Conservation (phyloP, 2,113 vertebrate genomes). For the Piprites chloris region DNA sequence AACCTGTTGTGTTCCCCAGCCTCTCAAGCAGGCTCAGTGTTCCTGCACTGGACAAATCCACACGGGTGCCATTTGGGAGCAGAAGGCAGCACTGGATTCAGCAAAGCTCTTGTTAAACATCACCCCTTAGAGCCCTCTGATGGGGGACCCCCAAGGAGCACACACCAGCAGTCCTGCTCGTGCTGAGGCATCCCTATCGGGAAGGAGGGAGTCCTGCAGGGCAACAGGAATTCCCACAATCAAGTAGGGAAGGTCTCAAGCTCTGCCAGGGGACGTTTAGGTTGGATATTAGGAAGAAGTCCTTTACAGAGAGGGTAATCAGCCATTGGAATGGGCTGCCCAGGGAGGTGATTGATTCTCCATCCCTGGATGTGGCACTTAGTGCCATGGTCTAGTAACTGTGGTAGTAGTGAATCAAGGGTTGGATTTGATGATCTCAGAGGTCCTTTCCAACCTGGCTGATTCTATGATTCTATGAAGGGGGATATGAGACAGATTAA, state of each 20-base stretch:
- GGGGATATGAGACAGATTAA: neutral
- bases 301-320: no score
- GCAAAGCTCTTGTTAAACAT: neutral
- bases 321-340: no score
- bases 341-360: no score
- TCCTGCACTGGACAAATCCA: neutral
- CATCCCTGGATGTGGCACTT: no score
- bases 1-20: neutral
- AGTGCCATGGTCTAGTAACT: no score
- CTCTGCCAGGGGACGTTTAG: no score
- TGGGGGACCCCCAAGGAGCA: fast-evolving
- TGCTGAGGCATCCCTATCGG: neutral
- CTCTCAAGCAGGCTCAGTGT: neutral
- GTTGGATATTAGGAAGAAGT: no score
- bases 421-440: no score
- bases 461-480: no score
- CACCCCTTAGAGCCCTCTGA: neutral
- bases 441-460: no score
- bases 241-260: neutral
- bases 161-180: fast-evolving
- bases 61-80: fast-evolving
- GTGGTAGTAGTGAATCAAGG: no score
- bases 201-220: neutral
- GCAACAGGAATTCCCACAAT: neutral
- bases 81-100: neutral